phyloP scores from a whole-genome alignment of 2,797 vertebrate species.

The Prunella strophiata region DNA sequence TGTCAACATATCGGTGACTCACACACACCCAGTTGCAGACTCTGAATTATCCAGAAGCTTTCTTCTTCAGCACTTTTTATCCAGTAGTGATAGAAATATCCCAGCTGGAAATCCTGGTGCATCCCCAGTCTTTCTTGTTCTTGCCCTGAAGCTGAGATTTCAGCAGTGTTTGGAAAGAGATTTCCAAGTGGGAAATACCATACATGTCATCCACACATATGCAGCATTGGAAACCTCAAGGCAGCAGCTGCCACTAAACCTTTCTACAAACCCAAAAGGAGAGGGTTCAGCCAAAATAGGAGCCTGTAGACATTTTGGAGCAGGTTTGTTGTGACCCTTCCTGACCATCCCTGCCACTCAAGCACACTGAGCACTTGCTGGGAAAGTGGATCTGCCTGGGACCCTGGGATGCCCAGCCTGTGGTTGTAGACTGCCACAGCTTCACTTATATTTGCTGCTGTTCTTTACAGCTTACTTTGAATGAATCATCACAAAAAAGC shows the following conservation, averaged over 20 bases:
- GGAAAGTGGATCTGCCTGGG: not conserved
- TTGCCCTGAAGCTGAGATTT: not conserved
- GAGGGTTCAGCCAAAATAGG: not conserved
- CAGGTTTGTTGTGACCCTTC: not conserved
- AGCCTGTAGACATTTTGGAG: not conserved
- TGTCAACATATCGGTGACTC: slow-evolving; percentile 17
- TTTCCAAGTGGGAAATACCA: not conserved
- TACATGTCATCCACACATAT: rapidly evolving
- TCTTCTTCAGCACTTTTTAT: not conserved
- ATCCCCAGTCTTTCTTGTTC: not conserved
- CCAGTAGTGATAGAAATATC: not conserved
- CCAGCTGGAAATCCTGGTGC: not conserved
- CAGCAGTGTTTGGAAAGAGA: not conserved
- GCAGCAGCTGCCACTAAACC: not conserved
- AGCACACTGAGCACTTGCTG: not conserved
- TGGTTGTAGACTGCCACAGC: not conserved
- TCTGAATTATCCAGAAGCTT: not conserved
- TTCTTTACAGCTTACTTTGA: not conserved
- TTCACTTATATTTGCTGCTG: not conserved
- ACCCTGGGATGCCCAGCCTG: not conserved
- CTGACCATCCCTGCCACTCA: not conserved
- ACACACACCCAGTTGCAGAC: not conserved
- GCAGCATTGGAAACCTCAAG: not conserved
- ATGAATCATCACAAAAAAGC: not conserved
- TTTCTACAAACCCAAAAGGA: not conserved